phyloP scores from a whole-genome alignment of 2,888 invertebrate genomes.

The Cryptus viduatorius region DNA sequence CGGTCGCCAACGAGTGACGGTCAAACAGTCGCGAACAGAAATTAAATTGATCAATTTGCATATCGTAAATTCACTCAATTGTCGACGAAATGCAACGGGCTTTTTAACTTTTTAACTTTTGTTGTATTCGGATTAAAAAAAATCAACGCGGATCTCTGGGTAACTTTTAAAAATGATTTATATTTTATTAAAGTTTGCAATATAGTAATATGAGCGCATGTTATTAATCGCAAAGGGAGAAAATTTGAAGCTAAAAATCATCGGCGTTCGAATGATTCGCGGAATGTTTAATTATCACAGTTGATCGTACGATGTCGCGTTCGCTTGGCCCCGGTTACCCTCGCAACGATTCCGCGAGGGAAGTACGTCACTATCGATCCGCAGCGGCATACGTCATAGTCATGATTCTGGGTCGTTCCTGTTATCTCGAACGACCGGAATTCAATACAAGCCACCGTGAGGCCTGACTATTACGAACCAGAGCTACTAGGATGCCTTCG shows the following conservation, averaged over 20 bases:
- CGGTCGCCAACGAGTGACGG: neutral
- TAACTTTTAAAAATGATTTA: too few relatives aligned
- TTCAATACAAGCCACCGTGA: constrained; percentile 34
- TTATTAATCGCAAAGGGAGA: neutral
- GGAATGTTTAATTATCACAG: constrained; percentile 63
- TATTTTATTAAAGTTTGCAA: neutral
- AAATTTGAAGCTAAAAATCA: constrained; percentile 20
- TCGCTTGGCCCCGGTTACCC: constrained; percentile 28
- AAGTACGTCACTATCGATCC: constrained; percentile 71
- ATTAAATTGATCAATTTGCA: neutral
- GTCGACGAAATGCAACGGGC: neutral
- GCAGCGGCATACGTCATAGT: constrained; percentile 66
- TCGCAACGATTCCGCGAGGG: constrained; percentile 29
- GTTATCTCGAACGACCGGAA: constrained; percentile 58
- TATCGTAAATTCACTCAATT: neutral
- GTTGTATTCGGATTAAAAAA: neutral
- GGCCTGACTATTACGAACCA: constrained; percentile 8
- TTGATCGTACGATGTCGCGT: constrained; percentile 41
- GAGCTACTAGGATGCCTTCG: constrained; percentile 10
- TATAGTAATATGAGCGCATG: too few relatives aligned
- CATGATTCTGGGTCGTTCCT: constrained; percentile 68
- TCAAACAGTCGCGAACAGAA: neutral
- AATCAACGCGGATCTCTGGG: too few relatives aligned
- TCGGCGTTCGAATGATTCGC: constrained; percentile 35
- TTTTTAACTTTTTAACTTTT: neutral